Base-by-base conservation (phyloP, 2,797 vertebrate genomes). In the Knipowitschia caucasica region DNA sequence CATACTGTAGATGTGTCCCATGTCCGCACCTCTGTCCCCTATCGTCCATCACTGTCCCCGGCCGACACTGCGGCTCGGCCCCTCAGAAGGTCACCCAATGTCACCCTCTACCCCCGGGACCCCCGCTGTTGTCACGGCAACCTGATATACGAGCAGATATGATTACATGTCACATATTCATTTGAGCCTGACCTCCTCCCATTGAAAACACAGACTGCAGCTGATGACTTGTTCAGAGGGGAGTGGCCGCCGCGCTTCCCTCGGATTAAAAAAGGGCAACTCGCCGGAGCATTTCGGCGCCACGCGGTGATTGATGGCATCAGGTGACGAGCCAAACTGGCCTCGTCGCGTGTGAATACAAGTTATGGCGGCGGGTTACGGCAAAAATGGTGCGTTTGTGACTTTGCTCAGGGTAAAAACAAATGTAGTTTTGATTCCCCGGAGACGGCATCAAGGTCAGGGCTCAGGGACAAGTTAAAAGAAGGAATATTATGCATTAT, bases 41-140 rank as follows among this genome's bases (percentile, higher is more conserved):
- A 17, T 82, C 65, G 77, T 89, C 82, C 81, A 84, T 91, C 89
- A 89, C 82, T 88, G 89, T 87, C 88, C 78, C 33, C 70, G 76
- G 73, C 53, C 29, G 69, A 77, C 81, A 82, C 75, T 65, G 80
- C 73, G 77, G 61, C 73, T 42, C 68, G 84, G 78, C 81, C 83
- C 78, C 78, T 64, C 62, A 72, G 68, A 86, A 77, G 80, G 80
- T 85, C 78, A 80, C 69, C 73, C 82, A 76, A 83, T 81, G 87
- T 88, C 87, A 88, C 82, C 68, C 72, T 20, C 45, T 68, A 77
- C 79, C 64, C 39, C 44, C 34, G 14, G 53, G 2, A 51, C 42
- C 58, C 42, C 23, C 25, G 53, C 59, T 66, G 46, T 61, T 53
- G 55, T 46, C 59, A 9, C 49, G 50, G 29, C 23, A 29, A 50